Evolutionary conservation across 2,113 vertebrate genomes (phyloP).

Genomic region (Takifugu bimaculatus): DNA sequence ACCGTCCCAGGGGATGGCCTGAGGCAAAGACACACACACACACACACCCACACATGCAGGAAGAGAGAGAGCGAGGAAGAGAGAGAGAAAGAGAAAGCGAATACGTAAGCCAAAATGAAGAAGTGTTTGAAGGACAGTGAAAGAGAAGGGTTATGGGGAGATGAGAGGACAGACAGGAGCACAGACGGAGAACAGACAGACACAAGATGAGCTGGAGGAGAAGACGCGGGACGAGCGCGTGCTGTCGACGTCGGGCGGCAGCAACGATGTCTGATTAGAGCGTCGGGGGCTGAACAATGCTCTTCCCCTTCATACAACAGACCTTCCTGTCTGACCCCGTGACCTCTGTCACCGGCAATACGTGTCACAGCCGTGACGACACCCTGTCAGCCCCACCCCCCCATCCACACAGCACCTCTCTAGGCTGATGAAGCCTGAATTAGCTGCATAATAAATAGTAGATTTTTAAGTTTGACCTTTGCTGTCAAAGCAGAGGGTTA

Average conservation of each 20-base stretch:
- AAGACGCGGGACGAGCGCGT: slow-evolving; percentile 42
- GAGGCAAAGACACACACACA: slow-evolving; percentile 49
- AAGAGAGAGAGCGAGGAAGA: slow-evolving; percentile 32
- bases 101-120: neutral
- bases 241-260: slow-evolving; percentile 33
- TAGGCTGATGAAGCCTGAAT: too few species aligned
- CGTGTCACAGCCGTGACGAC: slow-evolving; percentile 67
- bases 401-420: neutral
- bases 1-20: slow-evolving; percentile 75
- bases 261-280: slow-evolving; percentile 64
- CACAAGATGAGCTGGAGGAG: slow-evolving; percentile 46
- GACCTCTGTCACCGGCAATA: slow-evolving; percentile 79
- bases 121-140: slow-evolving; percentile 3
- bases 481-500: too few species aligned
- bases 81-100: slow-evolving; percentile 44
- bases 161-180: neutral
- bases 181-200: slow-evolving; percentile 39
- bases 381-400: slow-evolving; percentile 53
- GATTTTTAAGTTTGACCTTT: too few species aligned
- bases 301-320: slow-evolving; percentile 69
- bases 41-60: slow-evolving; percentile 50
- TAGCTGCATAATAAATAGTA: too few species aligned
- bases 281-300: slow-evolving; percentile 70
- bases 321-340: slow-evolving; percentile 75
- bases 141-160: slow-evolving; percentile 10